Conservation (phyloP, 2,888 invertebrate genomes). For the Mylabris sibirica region DNA sequence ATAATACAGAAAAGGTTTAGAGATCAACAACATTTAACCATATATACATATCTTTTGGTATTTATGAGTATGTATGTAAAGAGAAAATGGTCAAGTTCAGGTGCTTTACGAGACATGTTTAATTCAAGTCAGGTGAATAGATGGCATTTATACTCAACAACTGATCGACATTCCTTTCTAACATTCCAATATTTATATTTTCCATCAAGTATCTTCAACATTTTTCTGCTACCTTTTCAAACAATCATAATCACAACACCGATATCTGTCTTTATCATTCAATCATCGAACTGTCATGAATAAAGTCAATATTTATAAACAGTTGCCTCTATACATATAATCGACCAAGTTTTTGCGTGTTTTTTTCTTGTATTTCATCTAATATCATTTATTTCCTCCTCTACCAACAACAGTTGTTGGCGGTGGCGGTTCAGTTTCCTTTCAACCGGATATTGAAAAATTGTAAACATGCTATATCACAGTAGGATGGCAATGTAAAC, state of each 20-base stretch:
- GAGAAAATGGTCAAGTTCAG: constrained; percentile 43
- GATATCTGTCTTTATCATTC: not conserved
- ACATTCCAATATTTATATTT: constrained; percentile 20
- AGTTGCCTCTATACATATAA: not conserved
- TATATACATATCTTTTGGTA: not conserved
- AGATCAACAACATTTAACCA: constrained; percentile 32
- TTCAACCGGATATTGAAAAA: constrained; percentile 31
- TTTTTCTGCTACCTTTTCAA: not conserved
- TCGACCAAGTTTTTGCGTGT: not conserved
- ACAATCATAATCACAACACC: not conserved
- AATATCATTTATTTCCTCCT: constrained; percentile 13
- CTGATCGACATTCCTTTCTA: constrained; percentile 47
- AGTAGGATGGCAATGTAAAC: constrained; percentile 37
- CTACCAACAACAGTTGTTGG: not conserved
- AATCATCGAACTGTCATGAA: not conserved
- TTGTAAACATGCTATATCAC: constrained; percentile 36
- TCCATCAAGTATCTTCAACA: not conserved
- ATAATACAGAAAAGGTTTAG: constrained; percentile 6
- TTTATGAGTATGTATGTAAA: constrained; percentile 1
- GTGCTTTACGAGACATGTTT: constrained; percentile 53
- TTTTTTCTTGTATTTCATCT: not conserved
- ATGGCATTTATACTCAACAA: constrained; percentile 41
- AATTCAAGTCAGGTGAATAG: constrained; percentile 50
- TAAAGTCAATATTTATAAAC: not conserved
- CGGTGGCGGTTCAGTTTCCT: constrained; percentile 19